phyloP scores from a whole-genome alignment of 2,797 vertebrate species.

The Enteromius thamalakanensis region DNA sequence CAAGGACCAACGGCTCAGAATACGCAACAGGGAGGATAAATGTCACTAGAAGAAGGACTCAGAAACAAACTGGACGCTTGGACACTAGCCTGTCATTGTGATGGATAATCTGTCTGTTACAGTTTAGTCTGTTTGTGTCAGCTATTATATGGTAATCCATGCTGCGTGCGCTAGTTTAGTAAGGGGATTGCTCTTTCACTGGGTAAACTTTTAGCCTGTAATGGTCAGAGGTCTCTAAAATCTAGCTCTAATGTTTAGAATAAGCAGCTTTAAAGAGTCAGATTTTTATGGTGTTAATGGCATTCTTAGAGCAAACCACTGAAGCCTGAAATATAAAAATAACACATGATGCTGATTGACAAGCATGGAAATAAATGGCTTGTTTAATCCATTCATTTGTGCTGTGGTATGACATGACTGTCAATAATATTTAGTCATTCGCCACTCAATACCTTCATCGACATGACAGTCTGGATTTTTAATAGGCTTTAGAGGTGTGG shows the following conservation, averaged over 20 bases:
- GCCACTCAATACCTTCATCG: not conserved
- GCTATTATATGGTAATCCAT: constrained; percentile 19
- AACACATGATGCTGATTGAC: not conserved
- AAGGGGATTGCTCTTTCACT: not conserved
- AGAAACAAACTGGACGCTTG: not conserved
- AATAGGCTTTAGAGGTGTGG: not conserved
- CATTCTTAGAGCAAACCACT: not conserved
- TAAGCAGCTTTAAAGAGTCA: not conserved
- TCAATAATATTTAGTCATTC: constrained; percentile 9
- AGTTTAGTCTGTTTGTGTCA: constrained; percentile 25
- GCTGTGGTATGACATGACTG: not conserved
- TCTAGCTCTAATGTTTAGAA: not conserved
- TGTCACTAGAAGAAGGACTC: not conserved
- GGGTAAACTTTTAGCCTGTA: not conserved
- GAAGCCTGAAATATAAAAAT: not conserved
- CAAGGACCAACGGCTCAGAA: not conserved
- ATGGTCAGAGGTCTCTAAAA: not conserved
- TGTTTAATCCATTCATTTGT: not conserved
- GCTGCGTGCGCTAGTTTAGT: not conserved
- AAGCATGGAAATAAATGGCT: not conserved
- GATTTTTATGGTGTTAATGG: not conserved
- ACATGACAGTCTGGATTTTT: not conserved
- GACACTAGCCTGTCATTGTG: not conserved
- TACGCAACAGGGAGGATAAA: not conserved
- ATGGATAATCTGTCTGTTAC: constrained; percentile 24